Percentiles rank a stretch among this genome's conserved stretches.
phyloP scores from a whole-genome alignment of 30 jellyfish, hydroid and myxozoan species.

The Morbakka virulenta region DNA sequence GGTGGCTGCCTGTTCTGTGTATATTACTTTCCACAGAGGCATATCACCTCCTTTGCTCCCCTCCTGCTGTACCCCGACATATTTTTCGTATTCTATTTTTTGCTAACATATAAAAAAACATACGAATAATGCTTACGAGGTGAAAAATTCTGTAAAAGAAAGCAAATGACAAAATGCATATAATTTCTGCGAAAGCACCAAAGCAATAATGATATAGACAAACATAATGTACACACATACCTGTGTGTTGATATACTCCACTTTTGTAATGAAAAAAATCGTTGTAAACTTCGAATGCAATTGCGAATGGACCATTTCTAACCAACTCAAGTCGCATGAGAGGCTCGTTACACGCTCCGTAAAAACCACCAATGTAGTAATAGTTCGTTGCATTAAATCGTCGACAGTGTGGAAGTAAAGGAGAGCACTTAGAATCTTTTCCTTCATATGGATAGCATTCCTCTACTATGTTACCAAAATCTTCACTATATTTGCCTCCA shows the following conservation, averaged over 20 bases:
- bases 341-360: constrained; percentile 70
- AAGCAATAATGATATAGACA: too few relatives aligned
- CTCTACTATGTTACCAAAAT: constrained; percentile 56
- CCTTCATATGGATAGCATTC: constrained; percentile 53
- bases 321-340: constrained; percentile 44
- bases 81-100: too few relatives aligned
- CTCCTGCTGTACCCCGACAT: too few relatives aligned
- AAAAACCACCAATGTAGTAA: constrained; percentile 66
- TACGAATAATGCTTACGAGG: too few relatives aligned
- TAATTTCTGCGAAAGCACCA: too few relatives aligned
- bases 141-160: too few relatives aligned
- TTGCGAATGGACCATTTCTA: constrained; percentile 59
- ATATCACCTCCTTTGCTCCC: too few relatives aligned
- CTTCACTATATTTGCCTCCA: constrained; percentile 63
- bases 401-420: neutral
- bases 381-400: constrained; percentile 12
- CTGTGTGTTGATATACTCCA: constrained; percentile 67
- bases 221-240: too few relatives aligned
- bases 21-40: too few relatives aligned
- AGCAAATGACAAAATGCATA: too few relatives aligned
- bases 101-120: too few relatives aligned
- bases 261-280: constrained; percentile 34
- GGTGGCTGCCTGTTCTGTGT: too few relatives aligned
- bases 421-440: constrained; percentile 25
- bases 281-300: constrained; percentile 22